Evolutionary conservation across 2,888 invertebrate species (phyloP).

Genomic region (Tipula lateralis): DNA sequence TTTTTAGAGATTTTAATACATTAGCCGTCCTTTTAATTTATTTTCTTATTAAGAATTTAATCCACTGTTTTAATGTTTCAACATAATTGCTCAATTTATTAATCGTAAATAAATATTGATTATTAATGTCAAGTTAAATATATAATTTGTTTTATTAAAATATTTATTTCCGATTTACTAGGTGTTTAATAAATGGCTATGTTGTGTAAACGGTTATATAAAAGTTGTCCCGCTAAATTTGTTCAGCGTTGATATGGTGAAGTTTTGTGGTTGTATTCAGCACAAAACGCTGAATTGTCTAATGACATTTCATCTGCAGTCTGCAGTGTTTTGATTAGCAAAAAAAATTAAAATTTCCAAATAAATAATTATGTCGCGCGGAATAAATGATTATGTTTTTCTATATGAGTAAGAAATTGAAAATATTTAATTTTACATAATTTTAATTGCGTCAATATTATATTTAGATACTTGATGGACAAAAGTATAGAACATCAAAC

Average conservation of each 20-base stretch:
- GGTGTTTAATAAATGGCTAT: too few relatives aligned
- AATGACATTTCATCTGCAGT: not conserved
- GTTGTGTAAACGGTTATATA: too few relatives aligned
- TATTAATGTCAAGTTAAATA: not conserved
- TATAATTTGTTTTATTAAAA: too few relatives aligned
- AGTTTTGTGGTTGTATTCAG: not conserved
- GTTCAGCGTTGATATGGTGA: too few relatives aligned
- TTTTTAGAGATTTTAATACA: not conserved
- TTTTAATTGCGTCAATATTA: not conserved
- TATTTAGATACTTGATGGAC: conserved; percentile 46
- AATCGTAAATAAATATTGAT: not conserved
- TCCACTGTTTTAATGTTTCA: not conserved
- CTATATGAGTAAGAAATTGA: conserved; percentile 38
- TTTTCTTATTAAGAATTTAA: not conserved
- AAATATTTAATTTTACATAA: not conserved
- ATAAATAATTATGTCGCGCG: conserved; percentile 35
- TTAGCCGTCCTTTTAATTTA: not conserved
- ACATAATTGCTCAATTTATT: conserved; percentile 7
- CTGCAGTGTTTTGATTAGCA: not conserved
- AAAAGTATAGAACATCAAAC: conserved; percentile 68
- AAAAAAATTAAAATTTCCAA: not conserved
- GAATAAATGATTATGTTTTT: conserved; percentile 38
- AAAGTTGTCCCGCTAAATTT: too few relatives aligned
- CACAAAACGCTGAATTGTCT: not conserved
- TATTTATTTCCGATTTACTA: too few relatives aligned